phyloP scores from a whole-genome alignment of 2,797 vertebrate species.

The Rhinoraja longicauda region DNA sequence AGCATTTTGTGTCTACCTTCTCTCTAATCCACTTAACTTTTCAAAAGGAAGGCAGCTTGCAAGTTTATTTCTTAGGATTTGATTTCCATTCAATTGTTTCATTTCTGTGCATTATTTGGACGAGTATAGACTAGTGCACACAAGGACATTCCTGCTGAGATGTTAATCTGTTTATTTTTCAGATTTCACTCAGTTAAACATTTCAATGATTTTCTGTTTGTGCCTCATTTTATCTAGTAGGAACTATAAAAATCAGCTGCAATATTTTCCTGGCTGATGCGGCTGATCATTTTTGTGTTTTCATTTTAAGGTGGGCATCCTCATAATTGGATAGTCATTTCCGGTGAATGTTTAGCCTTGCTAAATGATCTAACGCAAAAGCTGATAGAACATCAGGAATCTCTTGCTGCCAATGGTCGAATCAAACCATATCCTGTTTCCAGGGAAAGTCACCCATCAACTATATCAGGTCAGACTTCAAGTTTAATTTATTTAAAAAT shows the following conservation, averaged over 20 bases:
- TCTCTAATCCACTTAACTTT: background rate
- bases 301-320: conserved; percentile 78
- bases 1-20: no score
- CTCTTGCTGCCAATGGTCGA: conserved; percentile 81
- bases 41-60: no score
- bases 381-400: conserved; percentile 78
- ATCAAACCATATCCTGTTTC: conserved; percentile 61
- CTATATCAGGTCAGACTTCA: conserved; percentile 54
- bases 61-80: background rate
- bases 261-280: background rate
- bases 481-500: background rate
- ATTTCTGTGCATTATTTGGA: background rate
- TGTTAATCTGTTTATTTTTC: background rate
- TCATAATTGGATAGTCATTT: conserved; percentile 88
- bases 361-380: conserved; percentile 79
- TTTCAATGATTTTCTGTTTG: background rate
- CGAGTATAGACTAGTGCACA: background rate
- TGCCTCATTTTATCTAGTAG: no score
- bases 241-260: background rate
- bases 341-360: conserved; percentile 78
- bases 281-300: conserved; percentile 39
- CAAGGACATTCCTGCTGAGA: background rate
- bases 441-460: conserved; percentile 60
- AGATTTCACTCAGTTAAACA: background rate
- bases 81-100: background rate